Conservation (phyloP, 2,113 vertebrate species). For the Zonotrichia leucophrys region DNA sequence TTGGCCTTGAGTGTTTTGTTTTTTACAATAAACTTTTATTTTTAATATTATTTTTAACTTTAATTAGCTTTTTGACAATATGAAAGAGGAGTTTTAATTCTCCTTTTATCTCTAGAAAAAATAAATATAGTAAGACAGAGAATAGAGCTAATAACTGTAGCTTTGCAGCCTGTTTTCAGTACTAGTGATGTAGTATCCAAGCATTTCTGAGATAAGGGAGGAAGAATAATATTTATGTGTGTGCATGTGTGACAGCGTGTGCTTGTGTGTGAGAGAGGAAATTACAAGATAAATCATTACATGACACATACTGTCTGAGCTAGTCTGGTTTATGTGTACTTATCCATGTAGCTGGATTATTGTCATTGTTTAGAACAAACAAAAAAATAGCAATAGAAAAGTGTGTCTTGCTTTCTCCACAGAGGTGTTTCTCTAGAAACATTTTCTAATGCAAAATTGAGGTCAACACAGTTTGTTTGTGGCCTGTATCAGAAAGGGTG, state of each 20-base stretch:
- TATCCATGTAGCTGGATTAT: not conserved
- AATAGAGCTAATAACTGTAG: not conserved
- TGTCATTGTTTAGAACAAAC: not conserved
- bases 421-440: not conserved
- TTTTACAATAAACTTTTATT: not conserved
- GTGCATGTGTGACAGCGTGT: not conserved
- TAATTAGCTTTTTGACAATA: constrained; percentile 14
- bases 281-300: not conserved
- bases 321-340: not conserved
- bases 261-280: not conserved
- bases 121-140: not conserved
- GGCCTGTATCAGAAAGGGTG: not conserved
- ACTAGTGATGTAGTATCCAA: not conserved
- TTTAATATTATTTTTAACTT: constrained; percentile 1
- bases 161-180: not conserved
- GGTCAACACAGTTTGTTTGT: not conserved
- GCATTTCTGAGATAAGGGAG: not conserved
- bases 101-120: not conserved
- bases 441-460: not conserved
- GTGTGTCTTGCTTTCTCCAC: not conserved
- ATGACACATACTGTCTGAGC: not conserved
- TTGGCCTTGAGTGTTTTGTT: not conserved
- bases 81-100: not conserved
- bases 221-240: not conserved
- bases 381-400: not conserved